These are phyloP conservation scores for Leptothorax acervorum DNA, from an alignment of 2,888 invertebrate species.

Conservation along the genomic window DNA sequence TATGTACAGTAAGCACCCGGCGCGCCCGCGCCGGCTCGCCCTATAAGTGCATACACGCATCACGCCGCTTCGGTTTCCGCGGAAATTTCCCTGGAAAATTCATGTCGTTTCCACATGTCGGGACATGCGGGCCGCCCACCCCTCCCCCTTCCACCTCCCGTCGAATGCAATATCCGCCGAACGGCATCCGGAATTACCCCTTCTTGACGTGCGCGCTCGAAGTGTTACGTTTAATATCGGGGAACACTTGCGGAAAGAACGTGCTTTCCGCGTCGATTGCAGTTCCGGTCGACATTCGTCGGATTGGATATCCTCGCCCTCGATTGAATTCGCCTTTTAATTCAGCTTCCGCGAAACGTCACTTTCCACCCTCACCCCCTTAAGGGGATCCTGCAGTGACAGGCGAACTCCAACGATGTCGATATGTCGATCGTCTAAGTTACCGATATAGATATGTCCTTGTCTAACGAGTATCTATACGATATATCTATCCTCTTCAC, in stretches of 20 bases:
- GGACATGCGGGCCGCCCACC: neutral
- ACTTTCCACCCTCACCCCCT: neutral
- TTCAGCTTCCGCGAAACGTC: neutral
- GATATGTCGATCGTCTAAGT: no score
- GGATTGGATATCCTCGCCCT: neutral
- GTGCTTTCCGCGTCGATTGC: conserved; percentile 1
- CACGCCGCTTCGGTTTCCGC: neutral
- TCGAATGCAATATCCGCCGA: conserved; percentile 45
- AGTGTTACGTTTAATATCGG: conserved; percentile 49
- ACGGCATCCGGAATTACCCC: conserved; percentile 23
- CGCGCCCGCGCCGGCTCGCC: no score
- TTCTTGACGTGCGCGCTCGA: neutral
- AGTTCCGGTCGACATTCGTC: neutral
- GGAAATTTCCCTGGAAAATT: conserved; percentile 46
- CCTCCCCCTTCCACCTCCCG: neutral
- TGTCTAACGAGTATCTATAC: no score
- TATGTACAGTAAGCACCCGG: neutral
- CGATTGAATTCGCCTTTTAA: neutral
- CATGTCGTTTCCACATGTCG: conserved; percentile 29
- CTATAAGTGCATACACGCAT: neutral
- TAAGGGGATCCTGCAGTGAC: no score
- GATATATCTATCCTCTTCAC: no score
- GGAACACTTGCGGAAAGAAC: conserved; percentile 12
- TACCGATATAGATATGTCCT: no score
- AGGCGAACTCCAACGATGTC: no score